Evolutionary conservation across 2,888 invertebrate genomes (phyloP).

Genomic region (Andrena dorsata): DNA sequence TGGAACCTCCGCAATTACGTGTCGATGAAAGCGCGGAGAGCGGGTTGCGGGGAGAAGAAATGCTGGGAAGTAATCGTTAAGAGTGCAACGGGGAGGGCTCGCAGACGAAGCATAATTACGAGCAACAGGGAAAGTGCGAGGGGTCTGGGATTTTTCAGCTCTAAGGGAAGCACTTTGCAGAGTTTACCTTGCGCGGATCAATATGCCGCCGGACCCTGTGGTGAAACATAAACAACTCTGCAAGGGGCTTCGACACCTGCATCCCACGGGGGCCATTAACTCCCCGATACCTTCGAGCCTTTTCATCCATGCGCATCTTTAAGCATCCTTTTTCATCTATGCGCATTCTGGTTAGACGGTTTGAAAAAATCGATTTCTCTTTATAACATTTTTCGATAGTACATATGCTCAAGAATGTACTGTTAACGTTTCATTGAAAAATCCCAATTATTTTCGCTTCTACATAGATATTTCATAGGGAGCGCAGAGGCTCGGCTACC

Average conservation of each 20-base stretch:
- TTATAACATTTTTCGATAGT: too few species aligned
- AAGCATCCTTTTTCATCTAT: too few species aligned
- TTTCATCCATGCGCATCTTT: too few species aligned
- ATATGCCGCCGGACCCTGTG: slow-evolving; percentile 44
- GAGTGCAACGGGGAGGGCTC: slow-evolving; percentile 53
- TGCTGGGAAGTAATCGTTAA: slow-evolving; percentile 41
- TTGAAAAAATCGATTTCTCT: too few species aligned
- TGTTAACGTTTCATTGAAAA: too few species aligned
- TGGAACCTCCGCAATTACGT: slow-evolving; percentile 31
- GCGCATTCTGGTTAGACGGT: too few species aligned
- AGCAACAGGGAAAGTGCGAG: slow-evolving; percentile 63
- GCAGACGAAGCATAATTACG: slow-evolving; percentile 70
- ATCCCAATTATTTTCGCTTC: too few species aligned
- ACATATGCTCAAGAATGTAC: too few species aligned
- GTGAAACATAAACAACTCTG: slow-evolving; percentile 16
- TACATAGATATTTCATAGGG: too few species aligned
- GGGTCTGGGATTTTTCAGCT: slow-evolving; percentile 61
- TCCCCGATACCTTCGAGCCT: not conserved
- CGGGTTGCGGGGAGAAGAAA: not conserved
- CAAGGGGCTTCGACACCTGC: too few species aligned
- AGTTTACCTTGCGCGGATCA: slow-evolving; percentile 61
- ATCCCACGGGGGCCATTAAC: not conserved
- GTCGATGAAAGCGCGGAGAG: slow-evolving; percentile 3
- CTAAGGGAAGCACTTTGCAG: slow-evolving; percentile 31
- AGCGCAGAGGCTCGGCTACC: too few species aligned